These are phyloP conservation scores for Propithecus deckenii DNA, from an alignment of 2,797 vertebrate species.

Conservation along the genomic window DNA sequence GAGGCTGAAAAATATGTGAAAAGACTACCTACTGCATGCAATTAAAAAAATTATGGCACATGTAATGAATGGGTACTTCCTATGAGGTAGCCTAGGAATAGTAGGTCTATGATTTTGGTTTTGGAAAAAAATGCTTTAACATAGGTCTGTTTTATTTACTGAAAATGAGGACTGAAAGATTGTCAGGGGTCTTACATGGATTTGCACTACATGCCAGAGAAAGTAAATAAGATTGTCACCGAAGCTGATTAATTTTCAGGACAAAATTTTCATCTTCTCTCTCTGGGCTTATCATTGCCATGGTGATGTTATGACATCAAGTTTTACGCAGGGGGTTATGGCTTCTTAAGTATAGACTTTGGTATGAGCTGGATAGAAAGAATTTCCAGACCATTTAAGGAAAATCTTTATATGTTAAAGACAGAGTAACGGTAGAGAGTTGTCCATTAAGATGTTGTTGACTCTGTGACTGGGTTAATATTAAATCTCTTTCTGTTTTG, in stretches of 20 bases:
- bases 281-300: conserved; percentile 53
- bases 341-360: conserved; percentile 23
- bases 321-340: neutral
- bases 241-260: conserved; percentile 63
- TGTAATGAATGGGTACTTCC: neutral
- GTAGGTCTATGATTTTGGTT: conserved; percentile 4
- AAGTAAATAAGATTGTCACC: conserved; percentile 20
- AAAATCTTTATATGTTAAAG: neutral
- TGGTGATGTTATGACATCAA: conserved; percentile 40
- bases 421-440: neutral
- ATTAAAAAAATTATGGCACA: neutral
- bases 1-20: neutral
- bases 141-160: conserved; percentile 24
- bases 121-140: neutral
- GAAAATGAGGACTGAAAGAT: neutral
- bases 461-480: neutral
- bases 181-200: neutral
- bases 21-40: neutral
- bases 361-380: neutral
- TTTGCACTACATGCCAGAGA: conserved; percentile 42
- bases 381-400: neutral
- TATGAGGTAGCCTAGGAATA: neutral
- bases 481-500: neutral
- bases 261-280: conserved; percentile 51
- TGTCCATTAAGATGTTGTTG: neutral